Percentiles rank a stretch among this genome's conserved stretches.
phyloP scores from a whole-genome alignment of 1,140 invertebrate species.

The Tachypleus tridentatus region DNA sequence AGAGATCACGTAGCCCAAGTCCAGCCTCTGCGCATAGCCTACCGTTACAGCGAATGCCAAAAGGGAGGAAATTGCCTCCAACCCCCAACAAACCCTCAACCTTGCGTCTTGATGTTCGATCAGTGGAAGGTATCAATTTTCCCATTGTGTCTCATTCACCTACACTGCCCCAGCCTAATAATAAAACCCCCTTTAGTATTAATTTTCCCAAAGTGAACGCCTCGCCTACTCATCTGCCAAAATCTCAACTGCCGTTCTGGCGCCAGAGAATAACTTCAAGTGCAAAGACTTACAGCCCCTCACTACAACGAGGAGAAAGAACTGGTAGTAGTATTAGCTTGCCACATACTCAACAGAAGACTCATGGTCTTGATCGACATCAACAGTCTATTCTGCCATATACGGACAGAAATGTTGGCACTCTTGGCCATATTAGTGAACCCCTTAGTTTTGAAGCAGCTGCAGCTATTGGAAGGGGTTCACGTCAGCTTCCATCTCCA shows the following conservation, averaged over 20 bases:
- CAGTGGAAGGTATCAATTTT: slow-evolving; percentile 25
- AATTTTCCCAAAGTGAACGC: slow-evolving; percentile 86
- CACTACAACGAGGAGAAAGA: slow-evolving; percentile 17
- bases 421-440: slow-evolving; percentile 16
- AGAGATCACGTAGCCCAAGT: slow-evolving; percentile 38
- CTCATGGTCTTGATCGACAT: background rate
- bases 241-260: slow-evolving; percentile 23
- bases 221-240: slow-evolving; percentile 62
- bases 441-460: slow-evolving; percentile 78
- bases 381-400: too few relatives aligned
- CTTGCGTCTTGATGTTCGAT: slow-evolving; percentile 44
- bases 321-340: background rate
- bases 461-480: slow-evolving; percentile 69
- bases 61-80: slow-evolving; percentile 62
- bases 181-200: slow-evolving; percentile 41
- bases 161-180: slow-evolving; percentile 27
- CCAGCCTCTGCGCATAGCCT: slow-evolving; percentile 25
- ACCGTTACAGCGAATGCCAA: slow-evolving; percentile 44
- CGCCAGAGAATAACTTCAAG: slow-evolving; percentile 6
- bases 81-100: slow-evolving; percentile 79
- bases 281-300: too few relatives aligned
- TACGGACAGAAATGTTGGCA: slow-evolving; percentile 1
- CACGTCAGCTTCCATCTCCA: slow-evolving; percentile 63
- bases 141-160: slow-evolving; percentile 33
- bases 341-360: background rate